Percentiles rank a stretch among this genome's conserved stretches.
Conservation (phyloP, 1,140 invertebrate genomes). For the Drosophila hydei region DNA sequence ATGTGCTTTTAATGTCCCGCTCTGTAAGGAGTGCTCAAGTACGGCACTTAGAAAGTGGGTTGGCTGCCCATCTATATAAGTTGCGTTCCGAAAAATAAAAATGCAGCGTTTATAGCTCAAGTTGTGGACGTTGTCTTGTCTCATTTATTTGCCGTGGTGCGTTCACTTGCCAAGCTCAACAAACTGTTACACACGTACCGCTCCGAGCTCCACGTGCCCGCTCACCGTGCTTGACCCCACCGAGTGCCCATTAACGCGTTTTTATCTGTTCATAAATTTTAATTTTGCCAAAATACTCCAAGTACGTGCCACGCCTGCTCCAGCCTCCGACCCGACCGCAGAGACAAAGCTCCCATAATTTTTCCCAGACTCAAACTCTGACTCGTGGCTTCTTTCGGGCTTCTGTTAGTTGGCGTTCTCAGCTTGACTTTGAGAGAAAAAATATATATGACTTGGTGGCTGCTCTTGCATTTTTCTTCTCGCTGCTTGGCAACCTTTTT, state of each 20-base stretch:
- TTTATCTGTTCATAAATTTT: conserved; percentile 82
- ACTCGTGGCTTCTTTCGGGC: conserved; percentile 7
- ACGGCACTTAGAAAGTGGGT: conserved; percentile 12
- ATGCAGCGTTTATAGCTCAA: conserved; percentile 64
- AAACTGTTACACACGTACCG: conserved; percentile 51
- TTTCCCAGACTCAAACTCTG: conserved; percentile 7
- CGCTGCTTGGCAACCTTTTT: conserved; percentile 19
- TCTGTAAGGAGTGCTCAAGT: conserved; percentile 14
- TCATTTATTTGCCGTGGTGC: conserved; percentile 29
- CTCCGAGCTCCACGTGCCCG: neutral
- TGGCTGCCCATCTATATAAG: conserved; percentile 43
- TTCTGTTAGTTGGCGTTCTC: conserved; percentile 53
- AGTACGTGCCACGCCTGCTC: conserved; percentile 60
- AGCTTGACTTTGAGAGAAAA: conserved; percentile 43
- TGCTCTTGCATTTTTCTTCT: conserved; percentile 45
- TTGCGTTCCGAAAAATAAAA: conserved; percentile 53
- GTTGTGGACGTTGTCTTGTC: conserved; percentile 46
- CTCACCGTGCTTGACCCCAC: conserved; percentile 56
- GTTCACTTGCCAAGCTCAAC: conserved; percentile 45
- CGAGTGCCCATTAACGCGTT: conserved; percentile 79
- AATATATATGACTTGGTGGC: conserved; percentile 66
- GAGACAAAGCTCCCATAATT: conserved; percentile 59
- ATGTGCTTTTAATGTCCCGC: conserved; percentile 15
- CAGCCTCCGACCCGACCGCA: conserved; percentile 12
- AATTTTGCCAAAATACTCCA: conserved; percentile 80